Base-by-base conservation (phyloP, 2,888 invertebrate genomes). In the Litoditis marina region DNA sequence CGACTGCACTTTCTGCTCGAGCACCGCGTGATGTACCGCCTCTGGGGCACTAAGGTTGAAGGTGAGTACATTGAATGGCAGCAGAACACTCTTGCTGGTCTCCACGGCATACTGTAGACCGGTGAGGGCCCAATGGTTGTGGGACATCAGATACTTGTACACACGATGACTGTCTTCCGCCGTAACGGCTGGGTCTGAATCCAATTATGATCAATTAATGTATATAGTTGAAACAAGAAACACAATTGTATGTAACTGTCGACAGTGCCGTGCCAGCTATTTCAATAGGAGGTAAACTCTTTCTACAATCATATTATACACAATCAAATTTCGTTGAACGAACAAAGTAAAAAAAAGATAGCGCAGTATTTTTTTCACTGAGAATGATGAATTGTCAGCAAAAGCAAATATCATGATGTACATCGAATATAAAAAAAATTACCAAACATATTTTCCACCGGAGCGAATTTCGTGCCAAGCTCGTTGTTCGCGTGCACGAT, bases 1-100 rank as follows among this genome's bases (percentile, higher is more conserved):
- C n/a, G 78, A 69, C 64, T 95, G 94, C 86, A 89, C 94, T 84
- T 92, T 91, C 85, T 92, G 91, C 85, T 98, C 96, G 32, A 98
- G 86, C 55, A 92, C 87, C 0, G 93, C 89, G 30, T 95, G 86
- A 58, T 88, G 83, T 1, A 93, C 92, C 8, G 94, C 94, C 80
- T 90, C 88, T 28, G 67, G 65, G 19, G 73, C 73, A 32, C 66
- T 72, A 13, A 80, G 60, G 34, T 73, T 68, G 50, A 63, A 70
- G 44, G 66, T 66, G 11, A 90, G 87, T 69, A 91, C 88, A 19
- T 94, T 93, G 80, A 92, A 84, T 69, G 92, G 89, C 64, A 96
- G 85, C 58, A 96, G 88, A 13, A 94, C 87, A 0, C 95, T 96
- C 85, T 94, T 95, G 4, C 94, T 84, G 3, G 91, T 89, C 78